Conservation (phyloP, 1,140 invertebrate genomes). For the Globodera ellingtonae region DNA sequence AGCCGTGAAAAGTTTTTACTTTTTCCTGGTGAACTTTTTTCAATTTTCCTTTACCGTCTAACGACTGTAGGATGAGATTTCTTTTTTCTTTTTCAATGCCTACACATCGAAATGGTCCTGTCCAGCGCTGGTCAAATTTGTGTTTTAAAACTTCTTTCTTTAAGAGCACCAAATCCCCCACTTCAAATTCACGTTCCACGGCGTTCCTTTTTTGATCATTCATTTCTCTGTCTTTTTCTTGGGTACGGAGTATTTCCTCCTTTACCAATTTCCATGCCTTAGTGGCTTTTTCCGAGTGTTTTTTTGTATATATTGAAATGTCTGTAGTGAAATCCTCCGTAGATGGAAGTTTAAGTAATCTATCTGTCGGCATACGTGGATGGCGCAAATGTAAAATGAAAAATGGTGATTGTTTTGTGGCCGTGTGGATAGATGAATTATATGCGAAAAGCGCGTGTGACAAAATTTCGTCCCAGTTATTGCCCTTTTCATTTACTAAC, state of each 20-base stretch:
- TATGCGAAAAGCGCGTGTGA: neutral
- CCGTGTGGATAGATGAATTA: neutral
- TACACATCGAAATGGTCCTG: neutral
- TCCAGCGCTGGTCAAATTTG: neutral
- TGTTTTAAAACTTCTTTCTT: neutral
- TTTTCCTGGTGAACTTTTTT: conserved; percentile 5
- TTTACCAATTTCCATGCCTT: no score
- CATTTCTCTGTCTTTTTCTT: no score
- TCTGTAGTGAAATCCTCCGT: neutral
- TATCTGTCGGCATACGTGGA: neutral
- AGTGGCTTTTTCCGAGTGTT: neutral
- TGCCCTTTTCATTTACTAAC: neutral
- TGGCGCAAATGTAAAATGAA: neutral
- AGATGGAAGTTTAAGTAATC: neutral
- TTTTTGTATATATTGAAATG: neutral
- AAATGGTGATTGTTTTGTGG: neutral
- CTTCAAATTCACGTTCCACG: no score
- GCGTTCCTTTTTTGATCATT: no score
- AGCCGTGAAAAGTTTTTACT: neutral
- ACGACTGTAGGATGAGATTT: neutral
- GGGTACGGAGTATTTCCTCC: no score
- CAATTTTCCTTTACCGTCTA: neutral
- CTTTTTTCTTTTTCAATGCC: neutral
- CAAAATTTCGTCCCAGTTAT: neutral
- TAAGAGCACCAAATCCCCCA: neutral